These are phyloP conservation scores for Promerops cafer DNA, from an alignment of 2,113 vertebrate genomes.

Conservation along the genomic window DNA sequence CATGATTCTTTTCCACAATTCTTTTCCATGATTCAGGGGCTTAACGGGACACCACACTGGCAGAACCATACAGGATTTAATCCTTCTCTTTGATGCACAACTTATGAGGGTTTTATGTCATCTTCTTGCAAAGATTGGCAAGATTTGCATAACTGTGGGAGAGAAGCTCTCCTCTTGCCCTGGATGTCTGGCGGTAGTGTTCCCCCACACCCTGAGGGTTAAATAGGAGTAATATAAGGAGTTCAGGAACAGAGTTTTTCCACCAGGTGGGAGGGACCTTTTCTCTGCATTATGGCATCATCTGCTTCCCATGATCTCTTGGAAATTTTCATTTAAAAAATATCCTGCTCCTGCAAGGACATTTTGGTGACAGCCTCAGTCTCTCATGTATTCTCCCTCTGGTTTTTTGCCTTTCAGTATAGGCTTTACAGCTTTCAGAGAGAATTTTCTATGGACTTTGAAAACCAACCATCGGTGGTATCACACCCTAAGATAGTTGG, in stretches of 20 bases:
- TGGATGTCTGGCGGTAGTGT: not conserved
- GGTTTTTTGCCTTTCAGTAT: not conserved
- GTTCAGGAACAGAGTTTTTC: not conserved
- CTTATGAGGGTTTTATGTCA: not conserved
- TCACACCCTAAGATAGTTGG: fast-evolving
- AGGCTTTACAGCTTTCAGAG: not conserved
- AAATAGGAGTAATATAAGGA: no score
- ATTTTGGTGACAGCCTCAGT: not conserved
- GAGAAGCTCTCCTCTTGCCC: not conserved
- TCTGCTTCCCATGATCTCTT: not conserved
- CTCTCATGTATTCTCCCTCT: not conserved
- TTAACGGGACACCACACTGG: not conserved
- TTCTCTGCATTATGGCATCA: not conserved
- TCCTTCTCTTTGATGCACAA: not conserved
- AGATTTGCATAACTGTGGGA: not conserved
- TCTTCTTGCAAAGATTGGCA: not conserved
- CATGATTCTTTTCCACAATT: not conserved
- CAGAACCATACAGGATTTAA: not conserved
- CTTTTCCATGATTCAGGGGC: not conserved
- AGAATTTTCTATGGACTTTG: not conserved
- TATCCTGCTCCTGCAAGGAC: not conserved
- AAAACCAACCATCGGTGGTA: not conserved
- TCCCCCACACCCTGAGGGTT: not conserved
- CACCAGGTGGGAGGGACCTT: not conserved
- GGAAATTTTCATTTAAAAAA: not conserved